Evolutionary conservation across 2,888 invertebrate genomes (phyloP).

Genomic region (Drosophila pseudotakahashii): DNA sequence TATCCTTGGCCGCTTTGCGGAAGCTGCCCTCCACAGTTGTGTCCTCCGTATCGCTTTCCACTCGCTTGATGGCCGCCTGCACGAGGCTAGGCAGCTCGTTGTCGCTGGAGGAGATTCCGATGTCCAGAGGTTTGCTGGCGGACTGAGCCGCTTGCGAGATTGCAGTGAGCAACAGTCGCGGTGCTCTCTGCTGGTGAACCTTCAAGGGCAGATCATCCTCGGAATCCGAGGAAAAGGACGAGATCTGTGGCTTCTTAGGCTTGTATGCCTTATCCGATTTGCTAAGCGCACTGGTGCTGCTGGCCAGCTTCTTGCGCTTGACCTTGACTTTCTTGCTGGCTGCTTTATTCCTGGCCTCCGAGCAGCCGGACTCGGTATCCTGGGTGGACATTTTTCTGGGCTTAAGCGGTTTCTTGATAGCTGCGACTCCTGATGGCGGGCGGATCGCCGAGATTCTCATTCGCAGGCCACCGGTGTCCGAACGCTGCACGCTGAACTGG

Average conservation of each 20-base stretch:
- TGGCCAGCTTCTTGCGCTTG: constrained; percentile 80
- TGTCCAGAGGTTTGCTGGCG: constrained; percentile 45
- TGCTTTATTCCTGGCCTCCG: constrained; percentile 63
- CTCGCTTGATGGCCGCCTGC: constrained; percentile 91
- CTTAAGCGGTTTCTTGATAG: constrained; percentile 14
- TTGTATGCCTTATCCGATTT: constrained; percentile 44
- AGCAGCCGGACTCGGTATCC: constrained; percentile 76
- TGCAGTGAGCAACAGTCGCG: constrained; percentile 76
- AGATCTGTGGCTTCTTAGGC: constrained; percentile 31
- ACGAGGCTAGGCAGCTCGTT: constrained; percentile 91
- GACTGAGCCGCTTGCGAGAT: constrained; percentile 53
- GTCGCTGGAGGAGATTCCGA: constrained; percentile 87
- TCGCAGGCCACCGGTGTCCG: constrained; percentile 83
- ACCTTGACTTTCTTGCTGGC: constrained; percentile 80
- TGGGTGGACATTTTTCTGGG: constrained; percentile 58
- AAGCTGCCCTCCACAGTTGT: constrained; percentile 56
- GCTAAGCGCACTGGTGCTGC: constrained; percentile 27
- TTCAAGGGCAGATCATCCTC: constrained; percentile 78
- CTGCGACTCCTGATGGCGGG: constrained; percentile 38
- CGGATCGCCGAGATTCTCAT: constrained; percentile 84
- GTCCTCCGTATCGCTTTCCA: constrained; percentile 90
- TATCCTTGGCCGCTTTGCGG: constrained; percentile 74
- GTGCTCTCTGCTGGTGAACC: constrained; percentile 76
- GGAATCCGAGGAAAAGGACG: constrained; percentile 74
- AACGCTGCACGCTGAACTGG: constrained; percentile 83